Base-by-base conservation (phyloP, 2,888 invertebrate species). In the Drosophila pegasa region DNA sequence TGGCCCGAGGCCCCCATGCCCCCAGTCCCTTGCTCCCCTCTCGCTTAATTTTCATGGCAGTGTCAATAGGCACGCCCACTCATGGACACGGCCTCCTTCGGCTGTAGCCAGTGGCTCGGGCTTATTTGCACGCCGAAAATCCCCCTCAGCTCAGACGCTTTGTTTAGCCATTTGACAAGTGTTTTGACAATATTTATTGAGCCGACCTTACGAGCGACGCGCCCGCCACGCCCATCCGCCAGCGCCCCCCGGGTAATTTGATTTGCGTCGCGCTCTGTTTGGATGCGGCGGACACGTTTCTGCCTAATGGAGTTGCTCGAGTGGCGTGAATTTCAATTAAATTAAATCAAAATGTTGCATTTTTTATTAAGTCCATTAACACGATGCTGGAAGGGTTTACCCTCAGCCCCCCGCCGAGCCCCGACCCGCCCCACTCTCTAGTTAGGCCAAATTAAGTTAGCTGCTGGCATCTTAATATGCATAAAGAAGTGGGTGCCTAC, bases 321-420 rank as follows among this genome's bases (percentile, higher is more conserved):
- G 90, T 89, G 83, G 90, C 90, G 91, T 90, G 89, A 91, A 90
- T 90, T 87, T 82, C 88, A 90, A 90, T 90, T 89, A 87, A 91
- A 89, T 90, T 90, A 87, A 89, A 89, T 89, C 86, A 87, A 86
- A 89, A 84, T 87, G 87, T 80, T 87, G 76, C 89, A 82, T 88
- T 84, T 88, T 85, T 88, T 81, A 87, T 89, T 87, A 81, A 88
- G 89, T 67, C 85, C 84, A 84, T 88, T 88, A 86, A 78, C 67
- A 71, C 69, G 65, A 25, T n/a, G 58, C 48, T 33, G 71, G 77
- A 82, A 80, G 80, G 80, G 79, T 80, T 71, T 35, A 16, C 43
- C n/a, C n/a, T n/a, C n/a, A 25, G 8, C 8, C 29, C 10, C 14
- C 12, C 12, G 22, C 41, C 41, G 7, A 2, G 12, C 40, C 22